These are phyloP conservation scores for Terrapene triunguis DNA, from an alignment of 2,113 vertebrate genomes.

Conservation along the genomic window DNA sequence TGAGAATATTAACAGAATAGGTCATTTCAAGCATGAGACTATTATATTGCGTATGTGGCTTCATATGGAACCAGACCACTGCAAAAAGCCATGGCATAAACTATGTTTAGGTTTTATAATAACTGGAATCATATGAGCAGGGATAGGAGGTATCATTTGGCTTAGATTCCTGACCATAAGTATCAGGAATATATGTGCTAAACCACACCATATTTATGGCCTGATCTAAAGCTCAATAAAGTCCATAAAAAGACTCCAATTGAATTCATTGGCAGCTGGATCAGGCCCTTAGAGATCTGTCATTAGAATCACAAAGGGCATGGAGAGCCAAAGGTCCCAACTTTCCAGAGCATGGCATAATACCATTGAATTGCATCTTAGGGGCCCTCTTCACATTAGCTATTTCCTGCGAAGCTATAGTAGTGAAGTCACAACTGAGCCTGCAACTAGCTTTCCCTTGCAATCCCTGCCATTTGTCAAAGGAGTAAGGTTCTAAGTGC, in stretches of 20 bases:
- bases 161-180: not conserved
- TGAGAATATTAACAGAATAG: fast-evolving
- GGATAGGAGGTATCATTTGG: not conserved
- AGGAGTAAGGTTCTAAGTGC: not conserved
- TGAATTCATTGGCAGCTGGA: not conserved
- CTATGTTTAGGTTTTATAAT: not conserved
- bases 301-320: not conserved
- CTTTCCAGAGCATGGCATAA: not conserved
- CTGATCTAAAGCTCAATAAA: not conserved
- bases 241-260: not conserved
- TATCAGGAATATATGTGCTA: not conserved
- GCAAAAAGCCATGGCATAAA: fast-evolving
- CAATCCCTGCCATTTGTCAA: not conserved
- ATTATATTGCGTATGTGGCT: fast-evolving
- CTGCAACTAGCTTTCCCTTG: fast-evolving
- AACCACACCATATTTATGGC: not conserved
- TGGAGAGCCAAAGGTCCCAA: not conserved
- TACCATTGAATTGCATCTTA: too few relatives aligned
- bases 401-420: not conserved
- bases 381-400: not conserved
- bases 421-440: not conserved
- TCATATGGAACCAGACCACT: not conserved
- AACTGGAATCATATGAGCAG: not conserved
- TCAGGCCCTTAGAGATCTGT: not conserved
- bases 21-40: not conserved